These are phyloP conservation scores for Gopherus flavomarginatus DNA, from an alignment of 2,113 vertebrate genomes.

Conservation along the genomic window DNA sequence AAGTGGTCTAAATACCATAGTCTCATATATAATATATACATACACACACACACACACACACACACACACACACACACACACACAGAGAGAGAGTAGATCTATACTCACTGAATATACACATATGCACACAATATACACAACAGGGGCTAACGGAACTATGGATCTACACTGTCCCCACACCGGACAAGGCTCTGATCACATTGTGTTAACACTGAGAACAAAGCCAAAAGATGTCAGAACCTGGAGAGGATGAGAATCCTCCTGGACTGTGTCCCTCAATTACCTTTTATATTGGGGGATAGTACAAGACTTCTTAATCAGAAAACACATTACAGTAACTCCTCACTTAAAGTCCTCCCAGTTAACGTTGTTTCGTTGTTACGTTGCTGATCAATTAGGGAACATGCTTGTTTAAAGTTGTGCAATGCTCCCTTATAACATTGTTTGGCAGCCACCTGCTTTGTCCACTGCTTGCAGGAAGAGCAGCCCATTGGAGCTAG, in stretches of 20 bases:
- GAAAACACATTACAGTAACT: neutral
- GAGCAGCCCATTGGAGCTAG: too few species aligned
- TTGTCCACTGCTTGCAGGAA: too few species aligned
- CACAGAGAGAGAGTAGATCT: neutral
- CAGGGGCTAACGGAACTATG: neutral
- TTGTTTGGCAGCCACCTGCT: too few species aligned
- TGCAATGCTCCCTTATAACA: too few species aligned
- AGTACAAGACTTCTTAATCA: neutral
- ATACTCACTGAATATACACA: accelerated
- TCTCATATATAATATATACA: neutral
- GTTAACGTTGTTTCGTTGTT: too few species aligned
- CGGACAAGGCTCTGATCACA: accelerated
- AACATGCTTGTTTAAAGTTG: too few species aligned
- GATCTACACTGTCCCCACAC: neutral
- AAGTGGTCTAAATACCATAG: conserved; percentile 48
- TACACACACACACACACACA: neutral
- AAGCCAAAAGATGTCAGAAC: neutral
- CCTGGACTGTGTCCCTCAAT: accelerated
- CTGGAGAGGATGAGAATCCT: neutral
- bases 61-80: neutral
- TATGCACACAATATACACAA: neutral
- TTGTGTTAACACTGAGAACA: accelerated
- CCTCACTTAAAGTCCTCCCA: too few species aligned
- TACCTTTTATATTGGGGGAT: neutral
- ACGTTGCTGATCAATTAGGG: too few species aligned